Conservation (phyloP, 1,140 invertebrate species). For the Holcopasites calliopsidis region DNA sequence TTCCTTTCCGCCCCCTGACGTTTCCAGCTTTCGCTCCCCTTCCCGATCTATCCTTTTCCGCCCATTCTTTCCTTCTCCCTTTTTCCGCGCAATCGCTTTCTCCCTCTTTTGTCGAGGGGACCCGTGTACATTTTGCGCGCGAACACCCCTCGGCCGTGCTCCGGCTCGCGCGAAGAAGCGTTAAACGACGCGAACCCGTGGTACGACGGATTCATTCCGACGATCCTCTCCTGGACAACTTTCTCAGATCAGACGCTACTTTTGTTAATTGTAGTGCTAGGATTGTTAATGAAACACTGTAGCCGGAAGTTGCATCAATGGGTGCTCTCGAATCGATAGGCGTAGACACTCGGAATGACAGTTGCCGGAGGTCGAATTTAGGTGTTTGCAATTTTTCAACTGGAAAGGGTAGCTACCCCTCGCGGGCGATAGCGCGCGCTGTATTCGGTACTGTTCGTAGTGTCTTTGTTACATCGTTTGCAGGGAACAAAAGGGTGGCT, state of each 20-base stretch:
- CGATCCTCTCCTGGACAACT: not conserved
- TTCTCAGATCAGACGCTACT: not conserved
- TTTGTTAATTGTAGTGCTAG: not conserved
- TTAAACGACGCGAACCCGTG: slow-evolving; percentile 26
- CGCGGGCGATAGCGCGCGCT: not conserved
- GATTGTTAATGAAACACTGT: not conserved
- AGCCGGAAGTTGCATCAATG: not conserved
- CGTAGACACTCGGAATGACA: too few relatives aligned
- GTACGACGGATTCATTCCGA: not conserved
- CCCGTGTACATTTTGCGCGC: slow-evolving; percentile 33
- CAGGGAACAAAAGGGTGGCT: not conserved
- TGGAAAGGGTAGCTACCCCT: not conserved
- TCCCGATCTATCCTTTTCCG: not conserved
- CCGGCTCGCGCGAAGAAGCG: slow-evolving; percentile 28
- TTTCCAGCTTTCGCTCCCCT: not conserved
- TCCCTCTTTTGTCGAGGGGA: too few relatives aligned
- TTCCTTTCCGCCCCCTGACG: too few relatives aligned
- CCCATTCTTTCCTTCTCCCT: not conserved
- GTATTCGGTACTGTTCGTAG: not conserved
- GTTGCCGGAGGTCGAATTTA: too few relatives aligned
- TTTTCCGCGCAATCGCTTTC: not conserved
- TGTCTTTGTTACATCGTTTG: slow-evolving; percentile 19
- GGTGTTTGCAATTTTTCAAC: slow-evolving; percentile 13
- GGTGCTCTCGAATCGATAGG: not conserved
- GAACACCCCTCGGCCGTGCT: slow-evolving; percentile 7